Base-by-base conservation (phyloP, 1,140 invertebrate genomes). In the Steinernema feltiae region DNA sequence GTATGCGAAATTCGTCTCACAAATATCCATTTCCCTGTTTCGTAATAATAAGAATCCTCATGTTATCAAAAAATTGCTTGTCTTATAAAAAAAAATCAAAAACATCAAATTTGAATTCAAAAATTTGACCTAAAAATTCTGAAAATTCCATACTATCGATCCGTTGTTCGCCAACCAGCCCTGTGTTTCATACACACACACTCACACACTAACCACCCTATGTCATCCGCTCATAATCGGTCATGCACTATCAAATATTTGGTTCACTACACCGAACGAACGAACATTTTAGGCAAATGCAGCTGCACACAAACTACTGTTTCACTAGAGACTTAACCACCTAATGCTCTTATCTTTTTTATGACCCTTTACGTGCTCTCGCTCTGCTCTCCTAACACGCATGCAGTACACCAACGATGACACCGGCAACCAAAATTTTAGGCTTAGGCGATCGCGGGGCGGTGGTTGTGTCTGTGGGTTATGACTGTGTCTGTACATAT, bases 321-420 rank as follows among this genome's bases (percentile, higher is more conserved):
- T 63, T 27, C 53, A 27, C 53, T 63, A 63, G 53, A 63, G 53
- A 63, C 53, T 27, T 63, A 63, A 63, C 15, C 53, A 27, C 12
- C 15, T 63, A 27, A 63, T 63, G 12, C 53, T 63, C 53, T 63
- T 63, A 63, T 63, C 53, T 63, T 63, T 63, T 63, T 63, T 63
- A 63, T 27, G 12, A 63, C 53, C 15, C 53, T 27, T 15, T 27
- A 41, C 18, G 35, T 21, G 24, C 53, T n/a, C 53, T 27, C 53
- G 3, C 24, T 27, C 24, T 21, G 53, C 53, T 27, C 24, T 21
- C 15, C 12, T 63, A 7, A 27, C 18, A 41, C 35, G 7, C 35
- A 41, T 41, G 7, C 35, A 41, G 35, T 41, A 18, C 35, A 18
- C 35, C 35, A 41, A 18, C n/a, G n/a, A n/a, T n/a, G n/a, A 46